Base-by-base conservation (phyloP, 2,113 vertebrate genomes). In the Peromyscus californicus region DNA sequence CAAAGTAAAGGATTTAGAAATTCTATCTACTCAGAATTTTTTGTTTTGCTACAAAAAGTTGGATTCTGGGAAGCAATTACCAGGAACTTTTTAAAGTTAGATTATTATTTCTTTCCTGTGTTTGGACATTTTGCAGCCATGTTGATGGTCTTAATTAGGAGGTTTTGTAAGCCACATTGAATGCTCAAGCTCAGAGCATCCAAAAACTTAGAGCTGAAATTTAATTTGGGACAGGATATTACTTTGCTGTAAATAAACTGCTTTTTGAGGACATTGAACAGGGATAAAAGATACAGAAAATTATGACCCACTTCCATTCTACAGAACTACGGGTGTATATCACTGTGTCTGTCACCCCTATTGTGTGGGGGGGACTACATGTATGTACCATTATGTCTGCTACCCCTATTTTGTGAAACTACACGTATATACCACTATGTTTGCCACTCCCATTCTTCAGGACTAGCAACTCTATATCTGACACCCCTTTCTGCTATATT, bases 221-320 rank as follows among this genome's bases (percentile, higher is more conserved):
- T 93, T 95, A 65, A 83, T 93, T 94, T 91, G 63, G 61, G 87
- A 54, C 29, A 75, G 29, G 26, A 11, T 78, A 42, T 69, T 76
- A 86, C 19, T 85, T 65, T 92, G 90, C 72, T 89, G 54, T 59
- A 72, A 92, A 75, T 42, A 82, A 92, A 17, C 42, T 74, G 29
- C 31, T 69, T 84, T 69, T 59, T 75, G 33, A 29, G 45, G 45
- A 22, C 26, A 89, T 39, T 48, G 39, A 87, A 88, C 5, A 69
- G 54, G 31, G 7, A 17, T 72, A 65, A 91, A 63, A 89, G 21
- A 3, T 72, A 65, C 70, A 70, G 61, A 57, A 84, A 90, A 83
- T 54, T 76, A 54, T 26, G 3, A 31, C 39, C 1, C 2, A 72
- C 3, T 0, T 5, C 2, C 0, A 67, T 72, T 84, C 15, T 26